These are phyloP conservation scores for Leptinotarsa rubiginosa DNA, from an alignment of 2,888 invertebrate genomes.

Conservation along the genomic window DNA sequence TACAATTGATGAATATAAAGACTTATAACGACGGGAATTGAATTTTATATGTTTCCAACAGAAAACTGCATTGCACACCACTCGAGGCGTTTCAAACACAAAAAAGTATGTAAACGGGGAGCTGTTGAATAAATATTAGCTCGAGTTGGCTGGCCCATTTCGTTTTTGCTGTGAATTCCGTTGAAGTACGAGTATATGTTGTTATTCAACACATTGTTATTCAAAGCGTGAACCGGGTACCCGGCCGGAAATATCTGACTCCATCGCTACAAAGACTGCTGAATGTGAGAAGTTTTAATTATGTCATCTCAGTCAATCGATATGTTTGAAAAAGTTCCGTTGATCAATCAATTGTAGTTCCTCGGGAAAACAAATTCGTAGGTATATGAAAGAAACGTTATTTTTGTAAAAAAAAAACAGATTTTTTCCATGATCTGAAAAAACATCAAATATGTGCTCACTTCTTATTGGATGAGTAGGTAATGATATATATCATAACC, in stretches of 20 bases:
- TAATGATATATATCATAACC: no score
- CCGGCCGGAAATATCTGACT: background rate
- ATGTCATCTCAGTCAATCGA: no score
- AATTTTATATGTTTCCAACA: background rate
- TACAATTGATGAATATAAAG: background rate
- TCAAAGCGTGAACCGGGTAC: background rate
- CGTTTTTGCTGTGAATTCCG: background rate
- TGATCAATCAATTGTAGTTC: no score
- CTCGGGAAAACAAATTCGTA: no score
- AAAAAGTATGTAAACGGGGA: background rate
- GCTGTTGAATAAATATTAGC: slow-evolving; percentile 6
- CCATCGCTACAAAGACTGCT: background rate
- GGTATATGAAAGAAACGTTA: no score
- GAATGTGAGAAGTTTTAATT: background rate
- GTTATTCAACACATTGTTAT: slow-evolving; percentile 2
- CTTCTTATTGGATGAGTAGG: no score
- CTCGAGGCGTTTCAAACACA: background rate
- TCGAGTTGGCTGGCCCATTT: background rate
- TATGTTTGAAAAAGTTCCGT: no score
- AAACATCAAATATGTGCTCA: no score
- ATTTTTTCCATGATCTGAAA: no score
- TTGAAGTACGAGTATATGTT: background rate
- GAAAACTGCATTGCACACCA: background rate
- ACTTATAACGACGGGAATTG: background rate
- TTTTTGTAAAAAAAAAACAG: no score